Base-by-base conservation (phyloP, 2,888 invertebrate genomes). In the Cenopis cana region DNA sequence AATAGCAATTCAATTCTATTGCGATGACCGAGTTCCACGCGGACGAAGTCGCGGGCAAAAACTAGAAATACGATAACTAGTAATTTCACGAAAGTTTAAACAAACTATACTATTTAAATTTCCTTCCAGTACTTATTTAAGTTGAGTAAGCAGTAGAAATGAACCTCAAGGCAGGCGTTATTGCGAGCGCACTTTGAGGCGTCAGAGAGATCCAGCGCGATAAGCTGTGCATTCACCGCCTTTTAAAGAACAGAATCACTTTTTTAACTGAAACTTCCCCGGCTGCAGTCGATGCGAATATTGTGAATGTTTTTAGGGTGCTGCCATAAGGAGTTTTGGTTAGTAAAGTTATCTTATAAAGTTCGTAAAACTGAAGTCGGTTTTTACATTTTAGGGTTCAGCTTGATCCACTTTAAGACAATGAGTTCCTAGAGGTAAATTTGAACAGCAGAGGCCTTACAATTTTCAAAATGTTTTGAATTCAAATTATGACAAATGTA, bases 171-270 rank as follows among this genome's bases (percentile, higher is more conserved):
- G 72, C 68, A 11, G 57, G 49, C 55, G 67, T 71, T 73, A 60
- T 57, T 74, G 66, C 69, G 52, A 68, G 57, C 38, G 62, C 68
- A 61, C 68, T 73, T 61, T 69, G 68, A 54, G 67, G 61, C 72
- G 66, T 74, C 72, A 73, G 68, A 73, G 59, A 74, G 76, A 76
- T 76, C 68, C 57, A 68, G 66, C 67, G 73, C 66, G 73, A 76
- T 76, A 75, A 75, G 72, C 74, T 62, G n/a, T 55, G 24, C 72
- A 70, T 68, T 75, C 68, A 74, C 36, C 67, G 61, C 29, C 50
- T 62, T 59, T 49, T 54, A 55, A 62, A 41, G 20, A 52, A 52
- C 20, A 65, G 20, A 54, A 65, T 41, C n/a, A 52, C 59, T 49
- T 17, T 52, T 70, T 68, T 54, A 29, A 33, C 38, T 20, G 54